These are phyloP conservation scores for Ictidomys tridecemlineatus DNA, from an alignment of 2,113 vertebrate genomes.

Conservation along the genomic window DNA sequence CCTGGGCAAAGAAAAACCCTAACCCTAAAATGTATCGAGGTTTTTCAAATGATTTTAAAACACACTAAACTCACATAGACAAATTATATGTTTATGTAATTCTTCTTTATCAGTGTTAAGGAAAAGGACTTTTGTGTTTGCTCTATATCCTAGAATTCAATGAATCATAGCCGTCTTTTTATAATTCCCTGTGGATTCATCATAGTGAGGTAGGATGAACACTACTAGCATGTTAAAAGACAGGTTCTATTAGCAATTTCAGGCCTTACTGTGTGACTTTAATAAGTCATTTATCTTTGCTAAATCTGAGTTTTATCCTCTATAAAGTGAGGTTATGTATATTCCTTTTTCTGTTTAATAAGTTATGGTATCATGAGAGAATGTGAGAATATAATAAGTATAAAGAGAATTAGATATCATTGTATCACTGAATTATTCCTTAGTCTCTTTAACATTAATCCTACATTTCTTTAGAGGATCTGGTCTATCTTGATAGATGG, in stretches of 20 bases:
- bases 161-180: slow-evolving; percentile 15
- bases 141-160: background rate
- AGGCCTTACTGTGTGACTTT: slow-evolving; percentile 35
- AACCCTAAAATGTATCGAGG: background rate
- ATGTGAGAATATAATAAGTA: background rate
- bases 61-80: background rate
- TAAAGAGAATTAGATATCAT: slow-evolving; percentile 42
- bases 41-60: slow-evolving; percentile 46
- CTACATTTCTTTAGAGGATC: slow-evolving; percentile 51
- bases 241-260: slow-evolving; percentile 26
- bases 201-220: background rate
- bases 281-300: slow-evolving; percentile 30
- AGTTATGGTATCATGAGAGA: slow-evolving; percentile 11
- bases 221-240: slow-evolving; percentile 20
- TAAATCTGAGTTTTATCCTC: slow-evolving; percentile 54
- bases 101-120: background rate
- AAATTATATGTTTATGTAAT: background rate
- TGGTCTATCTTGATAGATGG: slow-evolving; percentile 55
- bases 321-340: slow-evolving; percentile 20
- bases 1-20: background rate
- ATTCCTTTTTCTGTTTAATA: slow-evolving; percentile 3
- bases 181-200: background rate
- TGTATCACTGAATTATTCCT: slow-evolving; percentile 30
- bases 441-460: slow-evolving; percentile 50
- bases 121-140: slow-evolving; percentile 37